phyloP scores from a whole-genome alignment of 2,888 invertebrate genomes.

The Agriopis aurantiaria region DNA sequence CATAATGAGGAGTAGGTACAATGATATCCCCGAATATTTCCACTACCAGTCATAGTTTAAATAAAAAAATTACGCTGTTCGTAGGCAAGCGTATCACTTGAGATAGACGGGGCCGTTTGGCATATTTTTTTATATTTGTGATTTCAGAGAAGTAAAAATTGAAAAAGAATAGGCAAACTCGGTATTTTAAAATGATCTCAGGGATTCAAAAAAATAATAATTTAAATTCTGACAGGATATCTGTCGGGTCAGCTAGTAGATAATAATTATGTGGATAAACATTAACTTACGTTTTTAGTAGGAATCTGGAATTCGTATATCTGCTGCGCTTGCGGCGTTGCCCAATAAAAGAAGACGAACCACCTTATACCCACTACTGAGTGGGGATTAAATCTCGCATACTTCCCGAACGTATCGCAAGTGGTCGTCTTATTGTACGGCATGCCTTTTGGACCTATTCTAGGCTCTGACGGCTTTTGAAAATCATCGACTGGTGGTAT shows the following conservation, averaged over 20 bases:
- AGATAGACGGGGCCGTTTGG: too few relatives aligned
- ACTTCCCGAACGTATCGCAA: constrained; percentile 62
- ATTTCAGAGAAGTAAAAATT: constrained; percentile 33
- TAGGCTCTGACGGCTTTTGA: constrained; percentile 15
- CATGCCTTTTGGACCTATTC: constrained; percentile 50
- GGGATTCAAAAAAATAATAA: too few relatives aligned
- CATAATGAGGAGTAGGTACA: too few relatives aligned
- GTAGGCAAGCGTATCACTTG: too few relatives aligned
- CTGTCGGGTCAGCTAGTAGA: not conserved
- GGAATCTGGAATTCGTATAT: constrained; percentile 57
- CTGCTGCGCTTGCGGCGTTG: constrained; percentile 24
- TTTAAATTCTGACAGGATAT: too few relatives aligned
- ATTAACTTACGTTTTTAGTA: constrained; percentile 53
- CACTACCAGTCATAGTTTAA: too few relatives aligned
- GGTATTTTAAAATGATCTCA: too few relatives aligned
- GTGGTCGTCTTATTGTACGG: constrained; percentile 51
- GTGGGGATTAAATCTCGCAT: constrained; percentile 69
- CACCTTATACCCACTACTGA: constrained; percentile 60
- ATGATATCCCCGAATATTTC: too few relatives aligned
- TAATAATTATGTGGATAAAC: not conserved
- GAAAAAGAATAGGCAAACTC: not conserved
- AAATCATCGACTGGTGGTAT: not conserved
- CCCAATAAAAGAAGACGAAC: constrained; percentile 71
- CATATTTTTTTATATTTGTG: too few relatives aligned
- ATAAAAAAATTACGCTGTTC: too few relatives aligned